phyloP scores from a whole-genome alignment of 2,888 invertebrate genomes.

The Parnassius glacialis region DNA sequence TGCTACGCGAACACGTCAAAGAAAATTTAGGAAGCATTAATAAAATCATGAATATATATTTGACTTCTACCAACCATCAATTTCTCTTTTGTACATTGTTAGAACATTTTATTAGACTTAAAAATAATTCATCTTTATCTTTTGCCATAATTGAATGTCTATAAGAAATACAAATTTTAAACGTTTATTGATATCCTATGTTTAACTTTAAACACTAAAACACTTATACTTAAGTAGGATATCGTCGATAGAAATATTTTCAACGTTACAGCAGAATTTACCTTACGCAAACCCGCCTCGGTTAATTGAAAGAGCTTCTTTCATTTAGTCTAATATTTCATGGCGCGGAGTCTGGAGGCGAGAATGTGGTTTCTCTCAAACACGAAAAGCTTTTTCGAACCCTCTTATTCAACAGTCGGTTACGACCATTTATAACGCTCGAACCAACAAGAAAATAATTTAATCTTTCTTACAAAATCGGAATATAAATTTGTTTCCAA shows the following conservation, averaged over 20 bases:
- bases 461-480: conserved; percentile 65
- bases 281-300: conserved; percentile 71
- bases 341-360: conserved; percentile 53
- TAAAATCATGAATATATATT: conserved; percentile 73
- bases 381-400: conserved; percentile 52
- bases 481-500: conserved; percentile 72
- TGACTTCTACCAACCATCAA: conserved; percentile 34
- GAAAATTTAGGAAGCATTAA: conserved; percentile 59
- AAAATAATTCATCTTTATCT: neutral
- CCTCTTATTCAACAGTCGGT: conserved; percentile 50
- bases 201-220: neutral
- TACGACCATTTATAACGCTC: conserved; percentile 41
- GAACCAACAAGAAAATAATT: conserved; percentile 71
- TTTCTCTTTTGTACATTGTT: conserved; percentile 5
- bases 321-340: conserved; percentile 76
- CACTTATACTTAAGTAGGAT: conserved; percentile 31
- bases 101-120: too few relatives aligned
- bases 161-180: too few relatives aligned
- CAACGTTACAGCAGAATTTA: conserved; percentile 57
- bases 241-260: conserved; percentile 48
- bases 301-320: conserved; percentile 78
- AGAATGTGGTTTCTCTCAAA: conserved; percentile 55
- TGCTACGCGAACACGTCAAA: conserved; percentile 41
- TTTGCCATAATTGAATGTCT: neutral
- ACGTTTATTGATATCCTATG: too few relatives aligned